These are phyloP conservation scores for Eumerus sabulonum DNA, from an alignment of 2,888 invertebrate genomes.

Conservation along the genomic window DNA sequence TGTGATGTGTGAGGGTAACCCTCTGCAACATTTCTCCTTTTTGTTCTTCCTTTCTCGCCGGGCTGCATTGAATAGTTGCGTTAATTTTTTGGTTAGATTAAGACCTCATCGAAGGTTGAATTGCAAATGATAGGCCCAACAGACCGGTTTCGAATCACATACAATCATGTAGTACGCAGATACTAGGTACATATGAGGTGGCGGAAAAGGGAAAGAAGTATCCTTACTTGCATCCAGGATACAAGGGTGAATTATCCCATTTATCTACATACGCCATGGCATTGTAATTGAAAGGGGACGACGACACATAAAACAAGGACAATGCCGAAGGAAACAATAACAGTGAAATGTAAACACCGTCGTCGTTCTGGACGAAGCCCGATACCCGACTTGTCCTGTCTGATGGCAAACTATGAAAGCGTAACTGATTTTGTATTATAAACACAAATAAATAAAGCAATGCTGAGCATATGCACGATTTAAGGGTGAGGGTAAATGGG, in stretches of 20 bases:
- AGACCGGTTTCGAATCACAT: conserved; percentile 68
- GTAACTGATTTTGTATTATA: conserved; percentile 79
- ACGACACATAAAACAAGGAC: conserved; percentile 72
- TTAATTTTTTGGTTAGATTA: conserved; percentile 77
- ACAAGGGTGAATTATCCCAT: conserved; percentile 65
- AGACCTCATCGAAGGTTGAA: conserved; percentile 75
- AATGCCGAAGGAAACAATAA: conserved; percentile 77
- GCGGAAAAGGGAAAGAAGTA: conserved; percentile 70
- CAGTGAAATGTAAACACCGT: conserved; percentile 77
- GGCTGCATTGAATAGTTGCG: conserved; percentile 52
- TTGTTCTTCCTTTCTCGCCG: neutral
- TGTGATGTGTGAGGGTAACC: conserved; percentile 22
- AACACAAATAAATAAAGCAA: conserved; percentile 79
- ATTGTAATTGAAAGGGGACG: conserved; percentile 64
- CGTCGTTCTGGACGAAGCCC: conserved; percentile 60
- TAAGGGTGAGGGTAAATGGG: conserved; percentile 47
- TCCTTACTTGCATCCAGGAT: conserved; percentile 6
- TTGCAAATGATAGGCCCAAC: conserved; percentile 70
- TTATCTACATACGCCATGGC: conserved; percentile 65
- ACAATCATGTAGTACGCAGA: neutral
- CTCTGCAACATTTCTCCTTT: conserved; percentile 26
- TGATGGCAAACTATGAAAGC: conserved; percentile 74
- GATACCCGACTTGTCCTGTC: conserved; percentile 51
- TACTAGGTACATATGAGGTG: neutral
- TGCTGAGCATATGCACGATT: conserved; percentile 70